Conservation (phyloP, 2,113 vertebrate genomes). For the Bufo gargarizans region DNA sequence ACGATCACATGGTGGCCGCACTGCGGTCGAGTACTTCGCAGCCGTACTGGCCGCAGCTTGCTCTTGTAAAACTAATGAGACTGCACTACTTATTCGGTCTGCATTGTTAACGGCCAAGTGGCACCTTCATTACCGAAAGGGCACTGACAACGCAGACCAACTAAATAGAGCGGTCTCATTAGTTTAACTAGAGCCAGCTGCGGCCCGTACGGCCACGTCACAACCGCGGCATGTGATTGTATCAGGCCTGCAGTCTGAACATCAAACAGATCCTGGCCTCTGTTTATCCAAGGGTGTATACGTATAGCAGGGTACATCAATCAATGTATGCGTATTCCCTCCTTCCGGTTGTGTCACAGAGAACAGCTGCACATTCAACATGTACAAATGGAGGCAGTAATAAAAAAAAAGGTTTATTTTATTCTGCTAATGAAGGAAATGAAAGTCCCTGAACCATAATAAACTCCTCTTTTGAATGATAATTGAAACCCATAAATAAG, state of each 20-base stretch:
- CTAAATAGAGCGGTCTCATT: too few relatives aligned
- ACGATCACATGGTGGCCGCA: too few relatives aligned
- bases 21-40: too few relatives aligned
- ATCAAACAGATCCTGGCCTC: not conserved
- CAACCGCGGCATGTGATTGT: too few relatives aligned
- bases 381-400: not conserved
- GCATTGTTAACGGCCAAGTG: too few relatives aligned
- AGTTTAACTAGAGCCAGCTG: too few relatives aligned
- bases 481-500: slow-evolving; percentile 45
- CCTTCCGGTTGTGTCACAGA: not conserved
- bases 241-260: not conserved
- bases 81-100: too few relatives aligned
- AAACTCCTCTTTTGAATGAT: slow-evolving; percentile 48
- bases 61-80: too few relatives aligned
- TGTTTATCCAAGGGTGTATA: not conserved
- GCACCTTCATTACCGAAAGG: too few relatives aligned
- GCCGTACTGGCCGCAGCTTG: too few relatives aligned
- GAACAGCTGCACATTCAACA: not conserved
- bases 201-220: too few relatives aligned
- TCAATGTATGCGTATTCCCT: not conserved
- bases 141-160: too few relatives aligned
- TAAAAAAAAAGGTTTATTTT: slow-evolving; percentile 36
- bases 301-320: not conserved
- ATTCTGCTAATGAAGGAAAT: slow-evolving; percentile 14
- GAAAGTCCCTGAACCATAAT: slow-evolving; percentile 50